Conservation (phyloP, 53 echinoderm and acorn worm genomes). For the Hippasteria phrygiana region DNA sequence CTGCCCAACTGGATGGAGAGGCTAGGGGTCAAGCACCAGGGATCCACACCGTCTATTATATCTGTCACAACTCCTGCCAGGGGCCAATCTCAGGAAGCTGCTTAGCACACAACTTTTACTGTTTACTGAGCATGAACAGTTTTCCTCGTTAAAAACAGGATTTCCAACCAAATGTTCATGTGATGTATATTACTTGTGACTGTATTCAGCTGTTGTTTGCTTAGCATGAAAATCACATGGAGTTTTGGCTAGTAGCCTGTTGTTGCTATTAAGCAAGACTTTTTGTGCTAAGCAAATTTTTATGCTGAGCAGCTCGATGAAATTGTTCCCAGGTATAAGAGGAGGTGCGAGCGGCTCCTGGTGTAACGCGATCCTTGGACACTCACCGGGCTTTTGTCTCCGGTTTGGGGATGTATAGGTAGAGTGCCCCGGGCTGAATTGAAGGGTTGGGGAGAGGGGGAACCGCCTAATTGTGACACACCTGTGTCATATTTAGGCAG, state of each 20-base stretch:
- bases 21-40: neutral
- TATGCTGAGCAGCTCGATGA: too few species aligned
- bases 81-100: too few species aligned
- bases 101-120: too few species aligned
- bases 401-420: neutral
- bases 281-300: too few species aligned
- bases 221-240: too few species aligned
- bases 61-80: neutral
- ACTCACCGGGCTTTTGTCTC: neutral
- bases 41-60: neutral
- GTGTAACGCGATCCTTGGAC: neutral
- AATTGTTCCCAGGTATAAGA: neutral
- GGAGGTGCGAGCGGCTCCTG: conserved; percentile 16
- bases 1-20: neutral
- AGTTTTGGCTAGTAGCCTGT: too few species aligned
- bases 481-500: neutral
- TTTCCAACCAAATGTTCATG: too few species aligned
- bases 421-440: neutral
- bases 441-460: neutral
- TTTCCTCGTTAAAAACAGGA: too few species aligned
- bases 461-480: conserved; percentile 18
- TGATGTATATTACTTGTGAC: too few species aligned
- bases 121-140: too few species aligned
- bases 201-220: too few species aligned
- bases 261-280: too few species aligned